Evolutionary conservation across 2,888 invertebrate genomes (phyloP).

Genomic region (Neocrepidodera transversa): DNA sequence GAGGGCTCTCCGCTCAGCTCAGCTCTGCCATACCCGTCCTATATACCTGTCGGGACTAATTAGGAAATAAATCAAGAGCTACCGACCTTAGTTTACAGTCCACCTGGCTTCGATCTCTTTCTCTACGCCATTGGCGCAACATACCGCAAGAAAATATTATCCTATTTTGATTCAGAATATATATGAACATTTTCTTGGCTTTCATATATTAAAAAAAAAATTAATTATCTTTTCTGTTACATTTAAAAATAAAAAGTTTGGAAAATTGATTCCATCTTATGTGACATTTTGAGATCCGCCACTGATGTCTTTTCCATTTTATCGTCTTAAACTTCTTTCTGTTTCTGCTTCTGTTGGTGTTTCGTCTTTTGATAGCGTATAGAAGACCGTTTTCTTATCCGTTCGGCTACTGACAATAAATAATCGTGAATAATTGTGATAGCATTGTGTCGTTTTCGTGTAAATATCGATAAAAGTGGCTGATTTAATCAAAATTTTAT

Average conservation of each 20-base stretch:
- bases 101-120: constrained; percentile 40
- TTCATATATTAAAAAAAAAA: too few relatives aligned
- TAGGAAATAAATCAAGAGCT: constrained; percentile 59
- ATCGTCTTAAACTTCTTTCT: background rate
- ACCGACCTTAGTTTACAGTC: constrained; percentile 42
- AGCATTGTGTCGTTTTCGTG: constrained; percentile 2
- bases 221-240: too few relatives aligned
- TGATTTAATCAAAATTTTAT: constrained; percentile 3
- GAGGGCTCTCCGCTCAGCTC: too few relatives aligned
- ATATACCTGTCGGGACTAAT: constrained; percentile 60
- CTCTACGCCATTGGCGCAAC: background rate
- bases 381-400: constrained; percentile 5
- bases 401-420: constrained; percentile 7
- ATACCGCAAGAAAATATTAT: too few relatives aligned
- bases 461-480: constrained; percentile 1
- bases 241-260: too few relatives aligned
- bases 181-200: too few relatives aligned
- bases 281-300: constrained; percentile 1
- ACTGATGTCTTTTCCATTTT: constrained; percentile 1
- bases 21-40: constrained; percentile 57
- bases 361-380: background rate
- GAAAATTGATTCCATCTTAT: too few relatives aligned
- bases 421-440: constrained; percentile 11
- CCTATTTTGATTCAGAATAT: too few relatives aligned
- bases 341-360: constrained; percentile 5